Conservation (phyloP, 1,140 invertebrate species). For the Lepidurus apus region DNA sequence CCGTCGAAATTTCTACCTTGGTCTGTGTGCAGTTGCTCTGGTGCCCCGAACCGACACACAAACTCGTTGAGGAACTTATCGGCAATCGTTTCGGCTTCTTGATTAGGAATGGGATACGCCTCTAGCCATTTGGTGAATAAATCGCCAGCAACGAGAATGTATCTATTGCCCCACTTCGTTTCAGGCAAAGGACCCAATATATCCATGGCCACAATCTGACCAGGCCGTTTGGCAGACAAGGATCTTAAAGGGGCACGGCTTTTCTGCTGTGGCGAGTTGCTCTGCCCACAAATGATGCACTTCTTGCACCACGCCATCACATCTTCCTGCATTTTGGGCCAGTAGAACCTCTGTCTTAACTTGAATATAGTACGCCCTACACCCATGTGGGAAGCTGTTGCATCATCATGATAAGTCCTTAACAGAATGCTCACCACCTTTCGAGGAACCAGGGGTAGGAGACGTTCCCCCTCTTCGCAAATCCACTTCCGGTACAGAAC, state of each 20-base stretch:
- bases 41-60: no score
- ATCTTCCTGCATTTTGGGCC: neutral
- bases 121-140: conserved; percentile 39
- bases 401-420: neutral
- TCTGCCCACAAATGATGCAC: no score
- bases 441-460: no score
- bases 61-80: neutral
- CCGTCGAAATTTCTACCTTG: no score
- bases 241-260: no score
- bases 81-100: neutral
- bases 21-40: no score
- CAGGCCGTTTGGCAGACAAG: neutral
- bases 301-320: neutral
- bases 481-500: no score
- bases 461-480: no score
- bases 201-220: conserved; percentile 35
- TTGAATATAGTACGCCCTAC: neutral
- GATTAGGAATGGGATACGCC: neutral
- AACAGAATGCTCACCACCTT: no score
- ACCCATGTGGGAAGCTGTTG: neutral
- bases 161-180: conserved; percentile 34
- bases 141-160: conserved; percentile 38
- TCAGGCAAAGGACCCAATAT: conserved; percentile 36
- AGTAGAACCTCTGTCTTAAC: neutral
- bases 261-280: no score